Base-by-base conservation (phyloP, 2,888 invertebrate species). In the Cremastobaeus sp. region DNA sequence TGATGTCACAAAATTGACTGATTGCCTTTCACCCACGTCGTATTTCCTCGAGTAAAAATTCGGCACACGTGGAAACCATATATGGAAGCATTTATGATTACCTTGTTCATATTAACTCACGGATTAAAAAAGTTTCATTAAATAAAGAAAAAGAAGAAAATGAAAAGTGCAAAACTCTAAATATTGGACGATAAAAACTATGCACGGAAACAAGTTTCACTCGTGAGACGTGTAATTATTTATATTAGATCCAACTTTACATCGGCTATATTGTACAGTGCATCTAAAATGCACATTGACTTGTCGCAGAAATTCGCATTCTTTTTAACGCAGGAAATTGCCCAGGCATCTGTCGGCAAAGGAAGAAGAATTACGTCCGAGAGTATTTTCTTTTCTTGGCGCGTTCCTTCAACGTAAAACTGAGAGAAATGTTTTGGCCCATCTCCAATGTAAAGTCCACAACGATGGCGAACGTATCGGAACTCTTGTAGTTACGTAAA, bases 301-400 rank as follows among this genome's bases (percentile, higher is more conserved):
- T 69, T 52, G 52, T 64, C 62, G 73, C 62, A 47, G 54, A 45
- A 64, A 74, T 64, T 62, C 52, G 48, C 64, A 11, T 70, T 64
- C 55, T 50, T 79, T 79, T 78, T 77, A 65, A 78, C 79, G 78
- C 76, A 43, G 55, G 55, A 79, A 81, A 82, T 81, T 77, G 77
- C 73, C 74, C 70, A 62, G 62, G 77, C 78, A 78, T 70, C 78
- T 78, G 80, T 79, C 79, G 76, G 73, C 76, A 65, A 54, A 57
- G 72, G 43, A 74, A 75, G 77, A 78, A 81, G 76, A 79, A 81
- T 79, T 77, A 68, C 64, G 70, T 70, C 52, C 57, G 54, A 32
- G 69, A 62, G 69, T 71, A 74, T 76, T 72, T 74, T 78, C 78
- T 71, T 71, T 65, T 72, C 65, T 65, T 70, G 69, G 66, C 70